Conservation (phyloP, 1,140 invertebrate species). For the Marisa cornuarietis region DNA sequence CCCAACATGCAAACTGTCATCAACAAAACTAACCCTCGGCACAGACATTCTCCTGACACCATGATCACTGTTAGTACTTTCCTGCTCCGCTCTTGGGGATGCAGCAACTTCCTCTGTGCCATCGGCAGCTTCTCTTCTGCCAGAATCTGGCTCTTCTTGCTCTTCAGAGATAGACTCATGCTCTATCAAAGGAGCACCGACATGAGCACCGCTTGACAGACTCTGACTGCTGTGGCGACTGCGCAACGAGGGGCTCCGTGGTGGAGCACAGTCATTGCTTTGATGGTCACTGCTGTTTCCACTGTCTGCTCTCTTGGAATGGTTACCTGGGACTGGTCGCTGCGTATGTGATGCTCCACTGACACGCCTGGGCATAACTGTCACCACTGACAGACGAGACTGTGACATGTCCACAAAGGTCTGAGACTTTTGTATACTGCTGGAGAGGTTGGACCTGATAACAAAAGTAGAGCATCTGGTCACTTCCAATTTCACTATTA, state of each 20-base stretch:
- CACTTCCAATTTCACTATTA: not conserved
- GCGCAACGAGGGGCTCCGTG: not conserved
- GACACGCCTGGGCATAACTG: not conserved
- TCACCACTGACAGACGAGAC: not conserved
- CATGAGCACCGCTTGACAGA: not conserved
- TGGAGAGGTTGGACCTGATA: slow-evolving; percentile 2
- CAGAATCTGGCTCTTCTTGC: not conserved
- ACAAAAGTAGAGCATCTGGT: not conserved
- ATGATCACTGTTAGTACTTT: too few relatives aligned
- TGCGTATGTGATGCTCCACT: too few relatives aligned
- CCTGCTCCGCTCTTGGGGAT: not conserved
- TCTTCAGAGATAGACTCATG: not conserved
- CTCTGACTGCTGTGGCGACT: not conserved
- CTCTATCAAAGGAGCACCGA: not conserved
- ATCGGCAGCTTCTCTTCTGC: not conserved
- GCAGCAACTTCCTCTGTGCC: not conserved
- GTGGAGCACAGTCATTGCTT: not conserved
- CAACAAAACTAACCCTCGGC: too few relatives aligned
- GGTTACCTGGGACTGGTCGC: too few relatives aligned
- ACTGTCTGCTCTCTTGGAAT: too few relatives aligned
- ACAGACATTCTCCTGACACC: too few relatives aligned
- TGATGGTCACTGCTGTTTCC: too few relatives aligned
- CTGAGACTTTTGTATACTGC: not conserved
- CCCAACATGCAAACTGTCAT: too few relatives aligned
- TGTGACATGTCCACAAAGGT: not conserved